phyloP scores from a whole-genome alignment of 2,113 vertebrate genomes.

The Perccottus glenii region DNA sequence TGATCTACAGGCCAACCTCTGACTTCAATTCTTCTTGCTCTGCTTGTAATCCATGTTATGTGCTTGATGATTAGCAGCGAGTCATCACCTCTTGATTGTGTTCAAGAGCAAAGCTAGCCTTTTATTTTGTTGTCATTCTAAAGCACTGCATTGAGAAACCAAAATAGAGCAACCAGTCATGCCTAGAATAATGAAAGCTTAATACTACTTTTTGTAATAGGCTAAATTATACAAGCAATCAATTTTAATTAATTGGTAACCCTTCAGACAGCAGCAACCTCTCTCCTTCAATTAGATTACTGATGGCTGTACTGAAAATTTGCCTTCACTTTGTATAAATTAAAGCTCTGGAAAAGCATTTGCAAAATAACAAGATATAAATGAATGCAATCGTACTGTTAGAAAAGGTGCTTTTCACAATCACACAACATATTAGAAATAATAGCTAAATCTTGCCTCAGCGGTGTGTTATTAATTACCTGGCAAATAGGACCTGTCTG shows the following conservation, averaged over 20 bases:
- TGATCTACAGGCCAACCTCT: constrained; percentile 64
- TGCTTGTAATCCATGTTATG: constrained; percentile 57
- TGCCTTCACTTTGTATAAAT: constrained; percentile 74
- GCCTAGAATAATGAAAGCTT: constrained; percentile 58
- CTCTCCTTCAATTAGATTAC: constrained; percentile 72
- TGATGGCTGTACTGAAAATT: constrained; percentile 69
- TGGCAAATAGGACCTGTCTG: constrained; percentile 78
- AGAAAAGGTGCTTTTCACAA: constrained; percentile 80
- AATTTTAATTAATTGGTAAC: constrained; percentile 68
- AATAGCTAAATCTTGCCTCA: constrained; percentile 74
- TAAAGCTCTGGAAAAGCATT: constrained; percentile 77
- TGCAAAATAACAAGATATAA: constrained; percentile 82
- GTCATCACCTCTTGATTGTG: constrained; percentile 44
- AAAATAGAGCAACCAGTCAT: constrained; percentile 38
- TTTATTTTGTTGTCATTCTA: too few relatives aligned
- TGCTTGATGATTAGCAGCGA: constrained; percentile 52
- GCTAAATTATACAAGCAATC: constrained; percentile 67
- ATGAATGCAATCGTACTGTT: constrained; percentile 78
- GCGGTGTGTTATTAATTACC: constrained; percentile 79
- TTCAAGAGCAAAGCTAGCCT: constrained; percentile 26
- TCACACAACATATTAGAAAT: constrained; percentile 78
- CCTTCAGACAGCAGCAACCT: constrained; percentile 61
- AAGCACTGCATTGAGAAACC: constrained; percentile 16
- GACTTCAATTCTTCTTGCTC: constrained; percentile 53
- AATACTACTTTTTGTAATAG: constrained; percentile 61